Base-by-base conservation (phyloP, 1,140 invertebrate genomes). In the Littorina saxatilis region DNA sequence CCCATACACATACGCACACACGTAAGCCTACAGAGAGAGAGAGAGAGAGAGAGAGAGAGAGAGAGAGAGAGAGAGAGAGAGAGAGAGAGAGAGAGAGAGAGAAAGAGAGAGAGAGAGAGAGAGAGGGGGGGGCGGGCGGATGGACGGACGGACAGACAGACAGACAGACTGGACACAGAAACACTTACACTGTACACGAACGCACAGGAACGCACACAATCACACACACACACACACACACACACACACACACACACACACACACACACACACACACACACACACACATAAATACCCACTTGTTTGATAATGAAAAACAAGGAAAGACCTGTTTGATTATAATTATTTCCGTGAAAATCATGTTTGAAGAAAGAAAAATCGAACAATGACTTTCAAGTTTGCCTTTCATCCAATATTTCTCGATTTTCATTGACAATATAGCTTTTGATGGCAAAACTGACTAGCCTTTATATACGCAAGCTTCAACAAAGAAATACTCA, bases 251-350 rank as follows among this genome's bases (percentile, higher is more conserved):
- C 27, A 39, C 40, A 40, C 37, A 39, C 68, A 72, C 37, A 68
- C 66, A 68, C 66, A 68, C 66, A 68, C 66, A 68, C 66, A 68
- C 66, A 68, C 66, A 68, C 66, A 68, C 66, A 68, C 66, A 32
- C 66, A 68, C 66, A 68, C 29, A 37, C 29, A 17, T 68, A 15
- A 3, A 37, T n/a, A n/a, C n/a, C n/a, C 17, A 20, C 27, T 68
- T 23, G 23, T 9, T n/a, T 9, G 11, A 27, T 7, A 9, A 66
- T 9, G 47, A 20, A 11, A 20, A 66, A 9, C n/a, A 9, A 13
- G 11, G 9, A 27, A 66, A 9, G 32, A 7, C 32, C 9, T 66
- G 61, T n/a, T 66, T 9, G 23, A 13, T 9, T 66, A n/a, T n/a
- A 27, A 13, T 32, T 13, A 32, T 27, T 13, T 9, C 61, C 32